These are phyloP conservation scores for Echeneis naucrates DNA, from an alignment of 2,797 vertebrate species.

Conservation along the genomic window DNA sequence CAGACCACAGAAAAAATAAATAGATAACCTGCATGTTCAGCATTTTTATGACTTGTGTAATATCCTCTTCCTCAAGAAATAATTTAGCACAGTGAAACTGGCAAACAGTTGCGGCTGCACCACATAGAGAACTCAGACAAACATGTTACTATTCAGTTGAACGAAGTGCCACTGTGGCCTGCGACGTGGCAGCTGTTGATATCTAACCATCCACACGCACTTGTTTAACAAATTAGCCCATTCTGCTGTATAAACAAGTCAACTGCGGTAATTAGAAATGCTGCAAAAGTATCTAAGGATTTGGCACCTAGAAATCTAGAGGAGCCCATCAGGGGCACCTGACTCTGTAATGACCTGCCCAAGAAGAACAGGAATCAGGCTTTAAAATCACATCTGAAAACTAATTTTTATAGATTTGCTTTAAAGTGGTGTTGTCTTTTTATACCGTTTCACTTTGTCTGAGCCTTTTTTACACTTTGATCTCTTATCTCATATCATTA, in stretches of 20 bases:
- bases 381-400: no score
- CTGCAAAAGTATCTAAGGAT: background rate
- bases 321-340: no score
- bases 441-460: no score
- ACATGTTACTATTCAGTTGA: background rate
- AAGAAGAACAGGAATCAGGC: no score
- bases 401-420: no score
- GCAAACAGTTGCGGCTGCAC: background rate
- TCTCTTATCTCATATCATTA: no score
- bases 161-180: background rate
- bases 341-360: no score
- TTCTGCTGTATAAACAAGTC: background rate
- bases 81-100: slow-evolving; percentile 38
- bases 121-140: background rate
- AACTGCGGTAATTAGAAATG: background rate
- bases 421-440: no score
- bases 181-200: background rate
- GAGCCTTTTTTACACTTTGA: no score
- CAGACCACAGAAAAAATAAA: no score
- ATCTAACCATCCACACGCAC: background rate
- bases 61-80: slow-evolving; percentile 40
- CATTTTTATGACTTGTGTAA: slow-evolving; percentile 54
- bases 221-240: background rate
- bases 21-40: slow-evolving; percentile 50
- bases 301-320: no score